Evolutionary conservation across 2,113 vertebrate genomes (phyloP).

Genomic region (Lutjanus erythropterus): DNA sequence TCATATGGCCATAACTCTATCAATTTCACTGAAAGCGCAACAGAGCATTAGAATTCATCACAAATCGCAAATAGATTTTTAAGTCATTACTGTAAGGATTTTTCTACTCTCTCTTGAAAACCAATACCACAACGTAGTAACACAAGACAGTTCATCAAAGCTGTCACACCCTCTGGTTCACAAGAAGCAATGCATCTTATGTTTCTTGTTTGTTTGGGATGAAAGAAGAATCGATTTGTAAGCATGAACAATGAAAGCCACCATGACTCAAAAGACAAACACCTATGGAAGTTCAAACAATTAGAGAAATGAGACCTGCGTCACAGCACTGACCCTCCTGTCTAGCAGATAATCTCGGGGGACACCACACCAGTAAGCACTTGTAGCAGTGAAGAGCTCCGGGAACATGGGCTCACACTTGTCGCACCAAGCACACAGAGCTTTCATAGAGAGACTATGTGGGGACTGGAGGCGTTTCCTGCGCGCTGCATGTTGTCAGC

Average conservation of each 20-base stretch:
- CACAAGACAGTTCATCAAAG: too few relatives aligned
- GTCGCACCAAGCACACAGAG: not conserved
- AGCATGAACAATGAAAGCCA: not conserved
- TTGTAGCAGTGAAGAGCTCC: not conserved
- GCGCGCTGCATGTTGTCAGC: not conserved
- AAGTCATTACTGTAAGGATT: too few relatives aligned
- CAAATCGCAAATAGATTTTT: not conserved
- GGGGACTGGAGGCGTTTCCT: not conserved
- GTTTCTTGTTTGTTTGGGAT: too few relatives aligned
- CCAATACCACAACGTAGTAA: too few relatives aligned
- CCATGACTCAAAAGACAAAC: not conserved
- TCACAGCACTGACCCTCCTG: not conserved
- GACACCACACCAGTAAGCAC: not conserved
- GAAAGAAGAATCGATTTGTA: too few relatives aligned
- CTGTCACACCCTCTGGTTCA: too few relatives aligned
- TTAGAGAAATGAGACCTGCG: not conserved
- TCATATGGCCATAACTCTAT: not conserved
- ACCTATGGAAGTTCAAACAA: not conserved
- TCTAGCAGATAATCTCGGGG: not conserved
- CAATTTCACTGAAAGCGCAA: too few relatives aligned
- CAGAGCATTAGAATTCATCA: too few relatives aligned
- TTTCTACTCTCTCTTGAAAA: too few relatives aligned
- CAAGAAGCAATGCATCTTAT: too few relatives aligned
- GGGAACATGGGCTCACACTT: not conserved
- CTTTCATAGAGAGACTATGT: not conserved